Evolutionary conservation across 2,113 vertebrate genomes (phyloP).

Genomic region (Phyllopteryx taeniolatus): DNA sequence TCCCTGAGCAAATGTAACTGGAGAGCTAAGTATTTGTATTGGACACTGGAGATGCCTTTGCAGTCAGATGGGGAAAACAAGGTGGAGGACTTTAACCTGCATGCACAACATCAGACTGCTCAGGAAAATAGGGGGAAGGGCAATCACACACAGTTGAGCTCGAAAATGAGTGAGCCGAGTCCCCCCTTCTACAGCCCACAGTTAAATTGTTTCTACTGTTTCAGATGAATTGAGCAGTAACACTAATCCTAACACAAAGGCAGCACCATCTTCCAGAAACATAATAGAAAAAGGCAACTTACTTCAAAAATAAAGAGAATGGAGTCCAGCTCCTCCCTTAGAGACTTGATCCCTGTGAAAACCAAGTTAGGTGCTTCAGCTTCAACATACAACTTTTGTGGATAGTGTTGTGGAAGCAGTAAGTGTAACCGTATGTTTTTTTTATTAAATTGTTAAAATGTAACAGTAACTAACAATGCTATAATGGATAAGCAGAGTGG

Average conservation of each 20-base stretch:
- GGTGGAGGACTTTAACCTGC: conserved; percentile 63
- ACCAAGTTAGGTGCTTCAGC: conserved; percentile 25
- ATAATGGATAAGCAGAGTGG: background rate
- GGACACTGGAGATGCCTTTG: conserved; percentile 66
- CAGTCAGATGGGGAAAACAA: conserved; percentile 62
- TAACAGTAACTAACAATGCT: background rate
- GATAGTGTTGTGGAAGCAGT: background rate
- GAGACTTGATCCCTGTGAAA: conserved; percentile 94
- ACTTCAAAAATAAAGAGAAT: conserved; percentile 99
- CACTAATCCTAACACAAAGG: background rate
- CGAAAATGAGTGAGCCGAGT: conserved; percentile 2
- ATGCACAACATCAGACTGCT: conserved; percentile 30
- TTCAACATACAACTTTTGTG: conserved; percentile 29
- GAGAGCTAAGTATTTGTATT: conserved; percentile 70
- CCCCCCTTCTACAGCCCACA: conserved; percentile 1
- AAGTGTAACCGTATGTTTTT: background rate
- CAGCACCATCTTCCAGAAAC: background rate
- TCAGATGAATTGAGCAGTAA: conserved; percentile 23
- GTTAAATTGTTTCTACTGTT: conserved; percentile 19
- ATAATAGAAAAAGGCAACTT: conserved; percentile 63
- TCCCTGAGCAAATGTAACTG: conserved; percentile 68
- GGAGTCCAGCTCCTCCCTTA: conserved; percentile 99
- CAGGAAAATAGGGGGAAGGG: conserved; percentile 32
- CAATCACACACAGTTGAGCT: conserved; percentile 9
- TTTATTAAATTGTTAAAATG: background rate